Base-by-base conservation (phyloP, 1,140 invertebrate genomes). In the Eupeodes corollae region DNA sequence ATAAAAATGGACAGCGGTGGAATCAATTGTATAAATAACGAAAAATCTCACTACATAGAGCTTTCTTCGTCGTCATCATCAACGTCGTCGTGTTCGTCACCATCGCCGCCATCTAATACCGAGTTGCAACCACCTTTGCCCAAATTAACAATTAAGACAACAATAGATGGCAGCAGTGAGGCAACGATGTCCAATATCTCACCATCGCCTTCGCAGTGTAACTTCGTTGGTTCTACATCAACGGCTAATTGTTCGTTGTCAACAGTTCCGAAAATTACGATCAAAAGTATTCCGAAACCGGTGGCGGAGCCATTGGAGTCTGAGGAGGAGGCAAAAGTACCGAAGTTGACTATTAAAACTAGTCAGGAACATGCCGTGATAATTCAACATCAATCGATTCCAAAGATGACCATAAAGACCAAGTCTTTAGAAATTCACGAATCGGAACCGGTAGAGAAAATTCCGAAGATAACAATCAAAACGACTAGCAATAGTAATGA, bases 261-360 rank as follows among this genome's bases (percentile, higher is more conserved):
- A 13, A 39, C 42, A 26, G 31, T 54, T 26, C 50, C 52, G 19
- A 54, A 54, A 41, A 15, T 54, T 11, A 52, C 52, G 0, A 51
- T 54, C 5, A 54, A 54, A 42, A 19, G 43, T 11, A 31, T 54
- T 19, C 52, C 35, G 6, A 42, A 42, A 15, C 14, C 40, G 15
- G 11, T 21, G 19, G 16, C 19, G 40, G 12, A n/a, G 15, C 14
- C 14, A 42, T n/a, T 42, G 40, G 14, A 16, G 6, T 15, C n/a
- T 26, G 50, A 51, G 35, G 35, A 21, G 5, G 38, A 44, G 8
- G 48, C 42, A 31, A 51, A 52, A n/a, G 59, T 67, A 47, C 63
- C 63, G 11, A 67, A 67, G 45, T 51, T 67, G 41, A 67, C 63
- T 49, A 67, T 67, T 21, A 67, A 67, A 49, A 62, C 63, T 14